These are phyloP conservation scores for Psittacula derbiana DNA, from an alignment of 2,797 vertebrate genomes.

Conservation along the genomic window DNA sequence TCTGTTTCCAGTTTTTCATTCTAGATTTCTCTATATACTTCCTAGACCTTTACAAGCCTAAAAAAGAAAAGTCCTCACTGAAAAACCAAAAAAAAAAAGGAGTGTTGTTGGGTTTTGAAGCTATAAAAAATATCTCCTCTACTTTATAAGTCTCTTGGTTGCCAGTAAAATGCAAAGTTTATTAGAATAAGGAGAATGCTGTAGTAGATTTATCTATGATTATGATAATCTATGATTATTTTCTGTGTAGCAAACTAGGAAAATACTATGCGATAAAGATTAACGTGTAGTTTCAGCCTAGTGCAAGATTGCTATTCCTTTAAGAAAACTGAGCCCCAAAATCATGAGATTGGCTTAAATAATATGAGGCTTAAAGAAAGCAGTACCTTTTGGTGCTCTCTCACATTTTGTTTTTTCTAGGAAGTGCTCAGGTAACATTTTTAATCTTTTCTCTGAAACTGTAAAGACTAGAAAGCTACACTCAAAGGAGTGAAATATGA, in stretches of 20 bases:
- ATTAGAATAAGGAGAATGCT: not conserved
- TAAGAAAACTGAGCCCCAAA: not conserved
- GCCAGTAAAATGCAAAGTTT: not conserved
- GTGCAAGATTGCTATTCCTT: not conserved
- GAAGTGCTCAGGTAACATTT: slow-evolving; percentile 5
- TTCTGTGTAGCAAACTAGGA: not conserved
- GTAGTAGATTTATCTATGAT: not conserved
- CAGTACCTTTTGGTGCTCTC: not conserved
- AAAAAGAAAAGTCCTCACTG: not conserved
- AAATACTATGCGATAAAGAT: not conserved
- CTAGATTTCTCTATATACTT: not conserved
- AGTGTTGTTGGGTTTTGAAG: not conserved
- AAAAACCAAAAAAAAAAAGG: not conserved
- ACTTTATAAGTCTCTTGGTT: not conserved
- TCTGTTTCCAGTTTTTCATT: not conserved
- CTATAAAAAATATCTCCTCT: not conserved
- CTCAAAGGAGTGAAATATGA: not conserved
- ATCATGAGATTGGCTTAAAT: not conserved
- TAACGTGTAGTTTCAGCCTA: not conserved
- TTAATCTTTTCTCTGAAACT: slow-evolving; percentile 29
- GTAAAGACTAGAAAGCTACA: not conserved
- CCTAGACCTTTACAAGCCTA: not conserved
- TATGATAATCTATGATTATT: not conserved
- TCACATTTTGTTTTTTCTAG: not conserved
- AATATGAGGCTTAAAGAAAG: not conserved